These are phyloP conservation scores for Eleginops maclovinus DNA, from an alignment of 2,113 vertebrate species.

Conservation along the genomic window DNA sequence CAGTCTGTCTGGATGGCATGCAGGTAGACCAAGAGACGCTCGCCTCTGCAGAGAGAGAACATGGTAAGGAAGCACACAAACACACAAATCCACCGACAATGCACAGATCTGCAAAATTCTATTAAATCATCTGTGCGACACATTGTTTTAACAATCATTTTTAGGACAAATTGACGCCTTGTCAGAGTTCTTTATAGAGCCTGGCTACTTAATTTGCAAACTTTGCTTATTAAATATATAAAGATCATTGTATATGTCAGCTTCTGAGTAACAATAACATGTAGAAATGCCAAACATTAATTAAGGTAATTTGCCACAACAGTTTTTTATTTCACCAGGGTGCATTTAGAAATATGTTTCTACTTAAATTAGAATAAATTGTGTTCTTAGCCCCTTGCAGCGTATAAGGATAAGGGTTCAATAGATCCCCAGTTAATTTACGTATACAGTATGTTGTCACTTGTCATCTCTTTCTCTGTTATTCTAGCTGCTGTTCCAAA, in stretches of 20 bases:
- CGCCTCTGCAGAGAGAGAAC: constrained; percentile 62
- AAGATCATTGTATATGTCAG: background rate
- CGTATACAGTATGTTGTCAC: too few relatives aligned
- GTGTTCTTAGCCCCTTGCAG: too few relatives aligned
- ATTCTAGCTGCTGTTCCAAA: constrained; percentile 83
- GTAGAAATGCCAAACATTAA: background rate
- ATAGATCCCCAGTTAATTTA: too few relatives aligned
- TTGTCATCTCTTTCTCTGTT: background rate
- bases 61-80: constrained; percentile 76
- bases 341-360: too few relatives aligned
- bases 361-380: too few relatives aligned
- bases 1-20: constrained; percentile 92
- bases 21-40: constrained; percentile 89
- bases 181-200: background rate
- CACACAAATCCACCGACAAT: background rate
- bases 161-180: too few relatives aligned
- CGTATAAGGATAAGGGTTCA: too few relatives aligned
- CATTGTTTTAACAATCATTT: too few relatives aligned
- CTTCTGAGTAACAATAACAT: background rate
- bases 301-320: background rate
- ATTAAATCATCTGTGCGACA: too few relatives aligned
- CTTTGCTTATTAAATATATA: background rate
- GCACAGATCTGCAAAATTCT: background rate
- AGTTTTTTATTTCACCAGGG: background rate
- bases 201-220: background rate